These are phyloP conservation scores for Hofmannophila pseudospretella DNA, from an alignment of 2,888 invertebrate species.

Conservation along the genomic window DNA sequence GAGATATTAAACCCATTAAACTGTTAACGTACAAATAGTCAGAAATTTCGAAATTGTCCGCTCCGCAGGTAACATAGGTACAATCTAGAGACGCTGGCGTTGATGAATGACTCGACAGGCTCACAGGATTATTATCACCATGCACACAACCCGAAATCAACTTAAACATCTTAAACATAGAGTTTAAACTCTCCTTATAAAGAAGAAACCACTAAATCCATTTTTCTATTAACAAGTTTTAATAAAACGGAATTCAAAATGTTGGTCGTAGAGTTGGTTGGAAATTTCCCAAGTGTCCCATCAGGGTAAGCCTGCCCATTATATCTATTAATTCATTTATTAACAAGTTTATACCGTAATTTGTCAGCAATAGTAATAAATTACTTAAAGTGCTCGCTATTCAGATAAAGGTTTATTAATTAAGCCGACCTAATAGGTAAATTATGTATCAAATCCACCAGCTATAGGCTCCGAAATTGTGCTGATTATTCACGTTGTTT, in stretches of 20 bases:
- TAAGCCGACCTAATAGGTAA: too few species aligned
- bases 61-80: slow-evolving; percentile 13
- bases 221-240: slow-evolving; percentile 21
- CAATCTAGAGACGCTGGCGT: slow-evolving; percentile 17
- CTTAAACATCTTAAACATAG: slow-evolving; percentile 14
- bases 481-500: too few species aligned
- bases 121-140: slow-evolving; percentile 20
- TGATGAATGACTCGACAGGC: slow-evolving; percentile 28
- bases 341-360: slow-evolving; percentile 15
- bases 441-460: too few species aligned
- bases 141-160: slow-evolving; percentile 12
- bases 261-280: slow-evolving; percentile 22
- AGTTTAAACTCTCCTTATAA: slow-evolving; percentile 11
- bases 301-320: slow-evolving; percentile 23
- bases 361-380: slow-evolving; percentile 5
- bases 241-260: slow-evolving; percentile 26
- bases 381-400: too few species aligned
- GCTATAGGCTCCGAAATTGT: too few species aligned
- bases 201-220: slow-evolving; percentile 13
- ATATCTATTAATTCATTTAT: slow-evolving; percentile 23
- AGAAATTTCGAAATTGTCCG: slow-evolving; percentile 22
- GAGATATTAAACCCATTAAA: slow-evolving; percentile 14
- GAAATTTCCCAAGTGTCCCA: slow-evolving; percentile 31
- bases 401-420: too few species aligned
- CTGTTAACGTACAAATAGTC: slow-evolving; percentile 15